Evolutionary conservation across 2,113 vertebrate species (phyloP).

Genomic region (Toxotes chatareus): DNA sequence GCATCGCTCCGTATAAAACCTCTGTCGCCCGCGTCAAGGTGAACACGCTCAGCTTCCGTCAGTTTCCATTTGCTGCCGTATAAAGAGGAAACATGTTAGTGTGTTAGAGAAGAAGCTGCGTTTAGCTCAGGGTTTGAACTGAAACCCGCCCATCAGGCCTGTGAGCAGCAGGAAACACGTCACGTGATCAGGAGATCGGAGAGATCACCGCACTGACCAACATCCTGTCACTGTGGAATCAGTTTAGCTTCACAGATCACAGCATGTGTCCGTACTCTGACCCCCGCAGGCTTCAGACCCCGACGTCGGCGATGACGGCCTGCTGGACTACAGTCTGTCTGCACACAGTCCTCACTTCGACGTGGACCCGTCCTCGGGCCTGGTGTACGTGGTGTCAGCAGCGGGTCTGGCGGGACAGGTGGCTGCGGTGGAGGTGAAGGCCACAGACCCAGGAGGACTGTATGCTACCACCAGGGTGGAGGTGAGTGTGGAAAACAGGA

Average conservation of each 20-base stretch:
- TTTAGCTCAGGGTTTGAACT: neutral
- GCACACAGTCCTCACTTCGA: slow-evolving; percentile 58
- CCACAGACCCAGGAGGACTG: slow-evolving; percentile 74
- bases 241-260: too few species aligned
- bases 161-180: too few species aligned
- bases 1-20: slow-evolving; percentile 77
- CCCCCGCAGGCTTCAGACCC: slow-evolving; percentile 82
- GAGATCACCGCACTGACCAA: too few species aligned
- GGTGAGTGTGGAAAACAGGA: slow-evolving; percentile 67
- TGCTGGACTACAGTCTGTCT: slow-evolving; percentile 80
- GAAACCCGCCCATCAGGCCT: too few species aligned
- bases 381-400: slow-evolving; percentile 81
- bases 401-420: slow-evolving; percentile 45
- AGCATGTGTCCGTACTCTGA: neutral
- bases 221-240: too few species aligned
- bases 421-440: slow-evolving; percentile 67
- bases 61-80: too few species aligned
- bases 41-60: slow-evolving; percentile 8
- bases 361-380: slow-evolving; percentile 80
- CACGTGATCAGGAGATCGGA: too few species aligned
- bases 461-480: slow-evolving; percentile 63
- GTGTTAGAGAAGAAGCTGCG: neutral
- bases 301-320: slow-evolving; percentile 69
- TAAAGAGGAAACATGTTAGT: neutral
- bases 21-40: slow-evolving; percentile 82